Percentiles rank a stretch among this genome's conserved stretches.
phyloP scores from a whole-genome alignment of 1,140 invertebrate genomes.

The Drosophila ohnishii region DNA sequence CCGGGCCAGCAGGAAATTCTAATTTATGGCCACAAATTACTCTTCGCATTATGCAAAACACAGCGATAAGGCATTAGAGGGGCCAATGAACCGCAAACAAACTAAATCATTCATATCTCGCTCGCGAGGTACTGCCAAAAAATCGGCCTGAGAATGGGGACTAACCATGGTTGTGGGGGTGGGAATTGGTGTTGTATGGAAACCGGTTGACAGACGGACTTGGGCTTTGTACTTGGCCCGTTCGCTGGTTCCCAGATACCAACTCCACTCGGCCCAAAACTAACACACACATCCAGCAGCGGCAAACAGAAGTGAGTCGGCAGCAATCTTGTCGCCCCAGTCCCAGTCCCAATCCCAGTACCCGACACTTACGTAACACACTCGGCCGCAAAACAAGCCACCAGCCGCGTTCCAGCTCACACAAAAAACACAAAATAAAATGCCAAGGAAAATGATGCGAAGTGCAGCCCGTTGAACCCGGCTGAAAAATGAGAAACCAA shows the following conservation, averaged over 20 bases:
- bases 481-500: slow-evolving; percentile 27
- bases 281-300: slow-evolving; percentile 51
- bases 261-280: slow-evolving; percentile 59
- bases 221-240: slow-evolving; percentile 51
- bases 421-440: slow-evolving; percentile 8
- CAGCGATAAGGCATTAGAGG: slow-evolving; percentile 61
- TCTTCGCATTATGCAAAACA: slow-evolving; percentile 72
- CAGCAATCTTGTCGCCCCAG: slow-evolving; percentile 55
- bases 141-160: background rate
- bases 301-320: slow-evolving; percentile 60
- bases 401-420: slow-evolving; percentile 11
- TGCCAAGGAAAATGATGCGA: slow-evolving; percentile 37
- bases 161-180: slow-evolving; percentile 27
- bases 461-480: slow-evolving; percentile 34
- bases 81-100: slow-evolving; percentile 72
- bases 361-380: slow-evolving; percentile 58
- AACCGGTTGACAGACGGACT: slow-evolving; percentile 62
- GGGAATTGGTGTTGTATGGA: slow-evolving; percentile 50
- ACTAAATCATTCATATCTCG: slow-evolving; percentile 72
- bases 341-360: slow-evolving; percentile 18
- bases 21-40: slow-evolving; percentile 67
- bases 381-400: slow-evolving; percentile 13
- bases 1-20: slow-evolving; percentile 12
- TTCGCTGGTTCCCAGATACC: slow-evolving; percentile 38
- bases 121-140: slow-evolving; percentile 59